phyloP scores from a whole-genome alignment of 2,797 vertebrate species.

The Aeoliscus strigatus region DNA sequence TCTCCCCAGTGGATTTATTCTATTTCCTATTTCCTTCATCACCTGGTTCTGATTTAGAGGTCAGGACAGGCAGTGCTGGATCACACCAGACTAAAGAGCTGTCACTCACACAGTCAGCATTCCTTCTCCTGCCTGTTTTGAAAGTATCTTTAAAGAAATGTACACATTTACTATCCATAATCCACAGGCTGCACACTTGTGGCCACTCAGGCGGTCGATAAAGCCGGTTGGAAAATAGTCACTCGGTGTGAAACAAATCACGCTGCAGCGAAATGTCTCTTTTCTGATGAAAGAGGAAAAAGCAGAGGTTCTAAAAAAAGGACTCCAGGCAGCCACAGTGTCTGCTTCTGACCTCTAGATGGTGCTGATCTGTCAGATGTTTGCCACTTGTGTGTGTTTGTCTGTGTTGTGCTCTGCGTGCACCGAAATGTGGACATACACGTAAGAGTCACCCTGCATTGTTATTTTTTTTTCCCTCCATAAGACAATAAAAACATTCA shows the following conservation, averaged over 20 bases:
- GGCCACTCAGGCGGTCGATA: slow-evolving; percentile 23
- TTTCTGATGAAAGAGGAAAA: too few relatives aligned
- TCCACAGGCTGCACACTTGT: slow-evolving; percentile 24
- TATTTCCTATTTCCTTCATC: slow-evolving; percentile 64
- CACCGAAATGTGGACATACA: slow-evolving; percentile 23
- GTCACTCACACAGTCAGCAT: slow-evolving; percentile 38
- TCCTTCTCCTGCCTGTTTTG: too few relatives aligned
- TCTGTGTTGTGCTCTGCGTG: neutral
- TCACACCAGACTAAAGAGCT: slow-evolving; percentile 49
- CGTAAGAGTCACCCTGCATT: slow-evolving; percentile 36
- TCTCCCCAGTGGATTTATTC: slow-evolving; percentile 59
- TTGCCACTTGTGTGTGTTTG: slow-evolving; percentile 23
- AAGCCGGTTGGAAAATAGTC: slow-evolving; percentile 31
- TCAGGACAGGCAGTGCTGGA: slow-evolving; percentile 47
- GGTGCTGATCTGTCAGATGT: slow-evolving; percentile 86
- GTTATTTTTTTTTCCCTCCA: slow-evolving; percentile 36
- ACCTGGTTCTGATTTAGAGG: slow-evolving; percentile 70
- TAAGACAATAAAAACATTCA: slow-evolving; percentile 99
- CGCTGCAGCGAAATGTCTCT: slow-evolving; percentile 22
- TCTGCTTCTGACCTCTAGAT: slow-evolving; percentile 78
- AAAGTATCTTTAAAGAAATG: too few relatives aligned
- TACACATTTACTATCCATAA: slow-evolving; percentile 15
- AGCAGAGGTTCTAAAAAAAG: too few relatives aligned
- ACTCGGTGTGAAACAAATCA: slow-evolving; percentile 22
- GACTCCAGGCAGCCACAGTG: slow-evolving; percentile 29